Evolutionary conservation across 2,888 invertebrate species (phyloP).

Genomic region (Acanthopleura granulata): DNA sequence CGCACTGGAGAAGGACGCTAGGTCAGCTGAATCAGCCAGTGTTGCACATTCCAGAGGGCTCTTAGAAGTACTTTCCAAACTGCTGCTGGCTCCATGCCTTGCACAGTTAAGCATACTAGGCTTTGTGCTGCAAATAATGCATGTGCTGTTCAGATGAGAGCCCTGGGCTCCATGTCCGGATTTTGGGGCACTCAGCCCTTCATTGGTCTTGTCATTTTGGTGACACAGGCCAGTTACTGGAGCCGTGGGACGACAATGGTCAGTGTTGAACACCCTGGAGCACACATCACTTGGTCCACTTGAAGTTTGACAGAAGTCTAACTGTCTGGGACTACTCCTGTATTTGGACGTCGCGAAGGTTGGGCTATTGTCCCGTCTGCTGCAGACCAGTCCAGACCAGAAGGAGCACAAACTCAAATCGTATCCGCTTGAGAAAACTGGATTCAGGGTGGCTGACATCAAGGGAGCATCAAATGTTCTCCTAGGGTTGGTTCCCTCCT

Average conservation of each 20-base stretch:
- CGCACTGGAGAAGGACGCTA: neutral
- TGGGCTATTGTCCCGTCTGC: neutral
- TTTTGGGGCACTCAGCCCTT: neutral
- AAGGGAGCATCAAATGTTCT: neutral
- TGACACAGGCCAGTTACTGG: neutral
- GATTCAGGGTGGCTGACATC: neutral
- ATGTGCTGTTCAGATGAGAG: too few species aligned
- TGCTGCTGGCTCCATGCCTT: too few species aligned
- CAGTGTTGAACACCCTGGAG: neutral
- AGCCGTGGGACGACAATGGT: neutral
- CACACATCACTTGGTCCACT: neutral
- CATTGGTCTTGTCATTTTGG: neutral
- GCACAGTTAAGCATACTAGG: too few species aligned
- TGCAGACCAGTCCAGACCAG: neutral
- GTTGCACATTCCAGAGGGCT: neutral
- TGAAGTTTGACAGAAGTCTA: neutral
- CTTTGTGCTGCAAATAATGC: too few species aligned
- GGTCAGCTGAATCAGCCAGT: neutral
- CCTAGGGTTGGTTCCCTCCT: neutral
- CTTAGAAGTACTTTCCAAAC: too few species aligned
- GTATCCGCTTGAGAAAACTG: neutral
- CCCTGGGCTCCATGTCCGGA: too few species aligned
- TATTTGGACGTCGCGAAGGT: neutral
- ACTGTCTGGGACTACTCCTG: neutral
- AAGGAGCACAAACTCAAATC: slow-evolving; percentile 1